phyloP scores from a whole-genome alignment of 2,113 vertebrate genomes.

The Pristiophorus japonicus region DNA sequence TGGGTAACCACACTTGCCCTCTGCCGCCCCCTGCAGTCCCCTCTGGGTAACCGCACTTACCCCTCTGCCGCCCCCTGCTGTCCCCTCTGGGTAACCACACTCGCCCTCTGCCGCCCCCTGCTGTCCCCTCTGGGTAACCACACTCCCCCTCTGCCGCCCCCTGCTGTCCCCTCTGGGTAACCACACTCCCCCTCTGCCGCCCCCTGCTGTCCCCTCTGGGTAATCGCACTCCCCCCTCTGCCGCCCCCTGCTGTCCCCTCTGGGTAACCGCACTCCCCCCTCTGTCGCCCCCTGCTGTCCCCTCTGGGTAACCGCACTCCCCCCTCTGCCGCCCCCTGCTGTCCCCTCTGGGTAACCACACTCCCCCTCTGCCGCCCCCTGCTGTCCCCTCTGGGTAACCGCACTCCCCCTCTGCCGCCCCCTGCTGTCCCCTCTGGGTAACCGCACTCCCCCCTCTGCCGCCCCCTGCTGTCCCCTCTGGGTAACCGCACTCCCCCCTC shows the following conservation, averaged over 20 bases:
- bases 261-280: neutral
- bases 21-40: neutral
- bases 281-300: slow-evolving; percentile 49
- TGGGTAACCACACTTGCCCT: neutral
- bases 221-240: neutral
- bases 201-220: neutral
- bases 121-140: neutral
- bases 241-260: neutral
- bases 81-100: no score
- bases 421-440: no score
- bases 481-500: neutral
- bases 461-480: neutral
- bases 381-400: neutral
- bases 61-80: no score
- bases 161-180: neutral
- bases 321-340: neutral
- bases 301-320: neutral
- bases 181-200: neutral
- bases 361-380: neutral
- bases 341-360: no score
- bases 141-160: neutral
- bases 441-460: no score
- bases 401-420: no score
- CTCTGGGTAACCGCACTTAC: no score
- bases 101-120: no score